Evolutionary conservation across 2,888 invertebrate genomes (phyloP).

Genomic region (Erebia palarica): DNA sequence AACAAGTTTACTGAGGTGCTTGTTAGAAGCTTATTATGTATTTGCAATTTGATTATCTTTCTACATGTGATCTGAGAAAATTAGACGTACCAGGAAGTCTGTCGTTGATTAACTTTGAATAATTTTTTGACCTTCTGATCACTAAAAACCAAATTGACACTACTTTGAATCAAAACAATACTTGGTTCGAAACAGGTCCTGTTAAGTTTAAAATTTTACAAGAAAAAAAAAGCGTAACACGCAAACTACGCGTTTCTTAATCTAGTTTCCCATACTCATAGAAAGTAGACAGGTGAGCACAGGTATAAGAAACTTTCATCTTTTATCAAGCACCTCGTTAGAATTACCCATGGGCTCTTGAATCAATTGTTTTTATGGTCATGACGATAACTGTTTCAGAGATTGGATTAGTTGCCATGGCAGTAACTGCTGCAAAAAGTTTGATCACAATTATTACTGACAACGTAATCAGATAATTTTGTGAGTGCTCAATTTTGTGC

Average conservation of each 20-base stretch:
- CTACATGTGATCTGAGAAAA: background rate
- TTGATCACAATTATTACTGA: slow-evolving; percentile 8
- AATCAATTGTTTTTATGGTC: slow-evolving; percentile 46
- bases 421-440: slow-evolving; percentile 3
- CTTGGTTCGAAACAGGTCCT: background rate
- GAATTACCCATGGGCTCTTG: background rate
- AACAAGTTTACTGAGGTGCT: background rate
- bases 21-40: background rate
- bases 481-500: slow-evolving; percentile 5
- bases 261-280: background rate
- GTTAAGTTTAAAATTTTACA: background rate
- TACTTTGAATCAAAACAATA: background rate
- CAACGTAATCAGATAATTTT: slow-evolving; percentile 20
- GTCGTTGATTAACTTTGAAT: no score
- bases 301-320: background rate
- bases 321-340: background rate
- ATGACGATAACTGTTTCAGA: slow-evolving; percentile 51
- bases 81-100: background rate
- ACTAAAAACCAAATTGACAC: background rate
- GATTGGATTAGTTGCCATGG: slow-evolving; percentile 43
- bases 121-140: no score
- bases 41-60: no score
- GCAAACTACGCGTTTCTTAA: background rate
- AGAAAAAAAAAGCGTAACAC: background rate
- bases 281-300: background rate